Evolutionary conservation across 2,888 invertebrate species (phyloP).

Genomic region (Harpalus rufipes): DNA sequence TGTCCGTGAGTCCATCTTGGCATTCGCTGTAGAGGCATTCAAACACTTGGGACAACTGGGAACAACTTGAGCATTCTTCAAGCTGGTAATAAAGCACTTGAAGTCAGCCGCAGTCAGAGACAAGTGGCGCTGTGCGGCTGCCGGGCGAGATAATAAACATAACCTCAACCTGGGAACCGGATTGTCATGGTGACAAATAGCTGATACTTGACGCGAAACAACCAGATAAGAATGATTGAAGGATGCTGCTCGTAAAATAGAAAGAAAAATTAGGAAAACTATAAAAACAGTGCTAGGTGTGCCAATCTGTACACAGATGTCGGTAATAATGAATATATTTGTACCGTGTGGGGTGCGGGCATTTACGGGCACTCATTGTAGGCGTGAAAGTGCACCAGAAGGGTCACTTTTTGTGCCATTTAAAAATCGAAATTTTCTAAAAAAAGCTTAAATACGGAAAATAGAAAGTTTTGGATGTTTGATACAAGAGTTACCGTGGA

Average conservation of each 20-base stretch:
- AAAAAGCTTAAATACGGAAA: too few relatives aligned
- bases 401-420: too few relatives aligned
- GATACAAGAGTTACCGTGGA: too few relatives aligned
- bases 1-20: constrained; percentile 7
- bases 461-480: too few relatives aligned
- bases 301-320: too few relatives aligned
- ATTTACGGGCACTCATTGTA: too few relatives aligned
- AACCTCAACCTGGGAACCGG: constrained; percentile 34
- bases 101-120: background rate
- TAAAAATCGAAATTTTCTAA: too few relatives aligned
- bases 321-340: too few relatives aligned
- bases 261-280: background rate
- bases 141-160: constrained; percentile 59
- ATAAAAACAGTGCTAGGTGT: too few relatives aligned
- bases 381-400: too few relatives aligned
- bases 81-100: background rate
- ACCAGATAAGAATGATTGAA: background rate
- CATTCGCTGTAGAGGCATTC: background rate
- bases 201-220: constrained; percentile 40
- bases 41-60: background rate
- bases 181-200: constrained; percentile 60
- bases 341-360: too few relatives aligned
- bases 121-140: background rate
- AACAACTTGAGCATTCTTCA: background rate
- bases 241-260: too few relatives aligned